Base-by-base conservation (phyloP, 2,888 invertebrate species). In the Anthrax anthrax region DNA sequence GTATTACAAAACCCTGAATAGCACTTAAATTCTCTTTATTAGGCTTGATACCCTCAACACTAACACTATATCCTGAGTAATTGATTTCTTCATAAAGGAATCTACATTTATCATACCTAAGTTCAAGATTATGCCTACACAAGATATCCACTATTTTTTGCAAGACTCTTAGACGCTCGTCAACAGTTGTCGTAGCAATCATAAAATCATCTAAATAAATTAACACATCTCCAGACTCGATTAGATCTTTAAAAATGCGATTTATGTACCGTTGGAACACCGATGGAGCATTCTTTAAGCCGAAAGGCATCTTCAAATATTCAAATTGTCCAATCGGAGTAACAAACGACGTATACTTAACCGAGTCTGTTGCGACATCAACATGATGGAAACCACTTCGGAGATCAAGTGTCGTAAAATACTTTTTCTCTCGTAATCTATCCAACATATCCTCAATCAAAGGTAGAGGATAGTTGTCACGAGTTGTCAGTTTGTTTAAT, bases 121-220 rank as follows among this genome's bases (percentile, higher is more conserved):
- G 23, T 23, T 23, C 8, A 6, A 23, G 23, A 23, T 4, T 6
- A 37, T 18, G 46, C 38, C n/a, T 23, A 6, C 8, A 6, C 8
- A 8, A 40, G 8, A 47, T 47, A 37, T 29, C 18, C 13, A 47
- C 29, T 18, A 47, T 46, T 36, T 47, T 43, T 39, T 43, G 4
- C 29, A 50, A 43, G 39, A 46, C 44, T 32, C 44, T 36, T 32
- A 50, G 4, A 39, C 48, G 39, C 37, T 49, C 43, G 42, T 45
- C 44, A n/a, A 49, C 43, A 5, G 47, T 45, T 18, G 42, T 27
- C 10, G 44, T 49, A 10, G 47, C 43, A 2, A 51, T 50, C 12
- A 50, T 43, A 13, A 50, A 42, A 46, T 54, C 55, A 47, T 56
- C 56, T 37, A 56, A 47, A 48, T 51, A 56, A 47, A 49, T 50